Evolutionary conservation across 2,113 vertebrate genomes (phyloP).

Genomic region (Phaethon lepturus): DNA sequence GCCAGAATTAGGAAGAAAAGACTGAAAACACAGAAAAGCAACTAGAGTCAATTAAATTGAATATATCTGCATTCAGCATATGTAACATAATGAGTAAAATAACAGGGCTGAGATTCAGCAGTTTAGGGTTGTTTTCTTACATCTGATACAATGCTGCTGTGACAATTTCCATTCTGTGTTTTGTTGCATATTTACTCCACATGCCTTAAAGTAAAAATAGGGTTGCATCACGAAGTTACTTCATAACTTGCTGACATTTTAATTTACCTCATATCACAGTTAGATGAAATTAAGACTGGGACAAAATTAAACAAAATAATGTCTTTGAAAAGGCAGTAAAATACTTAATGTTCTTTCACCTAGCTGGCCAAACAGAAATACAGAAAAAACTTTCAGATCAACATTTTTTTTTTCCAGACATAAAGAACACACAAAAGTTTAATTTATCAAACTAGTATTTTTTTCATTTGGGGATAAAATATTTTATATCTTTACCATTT

Average conservation of each 20-base stretch:
- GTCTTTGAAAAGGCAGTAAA: not conserved
- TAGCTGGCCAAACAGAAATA: not conserved
- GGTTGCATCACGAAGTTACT: not conserved
- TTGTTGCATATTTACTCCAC: not conserved
- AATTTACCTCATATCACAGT: not conserved
- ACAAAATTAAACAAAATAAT: not conserved
- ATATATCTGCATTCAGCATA: not conserved
- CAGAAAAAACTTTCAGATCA: not conserved
- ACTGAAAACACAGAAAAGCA: not conserved
- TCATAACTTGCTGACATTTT: not conserved
- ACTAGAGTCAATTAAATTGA: not conserved
- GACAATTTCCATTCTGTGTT: not conserved
- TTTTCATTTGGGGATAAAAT: not conserved
- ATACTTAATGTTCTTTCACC: not conserved
- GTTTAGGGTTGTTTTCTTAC: not conserved
- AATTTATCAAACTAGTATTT: not conserved
- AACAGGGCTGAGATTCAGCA: not conserved
- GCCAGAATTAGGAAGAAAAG: not conserved
- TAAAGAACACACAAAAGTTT: accelerated
- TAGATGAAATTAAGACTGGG: not conserved
- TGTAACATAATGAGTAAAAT: not conserved
- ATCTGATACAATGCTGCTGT: not conserved
- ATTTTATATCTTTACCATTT: not conserved
- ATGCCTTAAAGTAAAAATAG: not conserved
- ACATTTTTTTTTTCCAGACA: not conserved